Evolutionary conservation across 2,888 invertebrate genomes (phyloP), one percentile per base, ranked within the genome.

Genomic region (Polydrusus pterygomalis): DNA sequence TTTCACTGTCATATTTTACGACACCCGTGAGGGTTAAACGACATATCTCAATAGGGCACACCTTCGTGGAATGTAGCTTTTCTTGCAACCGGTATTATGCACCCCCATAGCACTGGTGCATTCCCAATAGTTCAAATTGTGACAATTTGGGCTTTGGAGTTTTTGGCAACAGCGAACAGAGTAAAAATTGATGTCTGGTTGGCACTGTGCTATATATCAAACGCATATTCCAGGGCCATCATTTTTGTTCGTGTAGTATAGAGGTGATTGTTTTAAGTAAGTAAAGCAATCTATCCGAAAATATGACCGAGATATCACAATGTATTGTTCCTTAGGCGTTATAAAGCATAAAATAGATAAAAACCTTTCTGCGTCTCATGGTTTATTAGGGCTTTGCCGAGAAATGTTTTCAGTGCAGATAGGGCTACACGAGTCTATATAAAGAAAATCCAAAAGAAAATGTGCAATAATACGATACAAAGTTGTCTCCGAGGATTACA

Each of bases 1-100:
- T 76, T 58, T 47, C 68, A 62, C 47, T 49, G 69, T 72, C 69
- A 51, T 76, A 68, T 70, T 75, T 75, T 75, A 75, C 70, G 60
- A 56, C 70, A 64, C 65, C 65, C 70, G 58, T n/a, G 69, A 47
- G 40, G 11, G 43, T 20, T 63, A 15, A 34, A 25, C 43, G 56
- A 71, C 64, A 64, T 71, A 63, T 71, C 64, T 64, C 10, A 64
- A 47, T 43, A 63, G 56, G 47, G 17, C 58, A 60, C 17, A 60
- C 58, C 1, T 60, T 60, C 18, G 38, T 60, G 18, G 58, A n/a
- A 40, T 60, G 38, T 40, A 60, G 38, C 58, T 60, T 34, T 20
- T n/a, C n/a, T n/a, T n/a, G n/a, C n/a, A n/a, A n/a, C n/a, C n/a
- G n/a, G n/a, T n/a, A n/a, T n/a, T n/a, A n/a, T n/a, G n/a, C n/a